Conservation (phyloP, 2,797 vertebrate genomes). For the Sebastolobus alascanus region DNA sequence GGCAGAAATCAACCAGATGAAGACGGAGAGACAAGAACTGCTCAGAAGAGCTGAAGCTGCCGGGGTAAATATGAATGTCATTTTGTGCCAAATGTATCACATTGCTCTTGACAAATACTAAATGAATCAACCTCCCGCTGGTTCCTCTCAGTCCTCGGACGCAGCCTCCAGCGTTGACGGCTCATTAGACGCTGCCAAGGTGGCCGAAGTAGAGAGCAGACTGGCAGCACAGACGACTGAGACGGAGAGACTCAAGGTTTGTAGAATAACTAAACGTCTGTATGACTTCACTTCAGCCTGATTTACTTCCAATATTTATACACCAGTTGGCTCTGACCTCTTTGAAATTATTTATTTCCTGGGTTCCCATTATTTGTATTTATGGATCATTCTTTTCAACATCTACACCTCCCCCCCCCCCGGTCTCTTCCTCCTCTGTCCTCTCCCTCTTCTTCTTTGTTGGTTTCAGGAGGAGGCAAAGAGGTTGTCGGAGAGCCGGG, state of each 20-base stretch:
- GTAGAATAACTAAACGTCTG: slow-evolving; percentile 6
- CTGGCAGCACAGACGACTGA: slow-evolving; percentile 85
- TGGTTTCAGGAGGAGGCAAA: slow-evolving; percentile 86
- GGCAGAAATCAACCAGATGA: slow-evolving; percentile 88
- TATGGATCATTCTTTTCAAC: background rate
- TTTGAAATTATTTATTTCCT: background rate
- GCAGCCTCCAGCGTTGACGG: slow-evolving; percentile 63
- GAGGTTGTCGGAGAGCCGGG: slow-evolving; percentile 82
- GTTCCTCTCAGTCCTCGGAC: slow-evolving; percentile 52
- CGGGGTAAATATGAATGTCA: slow-evolving; percentile 65
- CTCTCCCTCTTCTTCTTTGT: background rate
- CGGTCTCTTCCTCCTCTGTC: background rate
- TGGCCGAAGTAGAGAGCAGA: slow-evolving; percentile 85
- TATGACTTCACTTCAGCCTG: background rate
- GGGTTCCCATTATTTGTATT: background rate
- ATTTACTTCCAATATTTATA: background rate
- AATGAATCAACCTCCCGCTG: background rate
- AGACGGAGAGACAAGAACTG: slow-evolving; percentile 89
- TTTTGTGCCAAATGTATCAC: background rate
- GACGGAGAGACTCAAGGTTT: slow-evolving; percentile 88
- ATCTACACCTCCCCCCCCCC: background rate
- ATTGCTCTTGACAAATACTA: background rate
- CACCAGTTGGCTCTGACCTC: background rate
- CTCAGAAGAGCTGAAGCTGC: slow-evolving; percentile 83
- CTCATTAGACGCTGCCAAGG: slow-evolving; percentile 53